Percentiles rank a stretch among this genome's conserved stretches.
phyloP scores from a whole-genome alignment of 2,113 vertebrate genomes.

The Copsychus sechellarum region DNA sequence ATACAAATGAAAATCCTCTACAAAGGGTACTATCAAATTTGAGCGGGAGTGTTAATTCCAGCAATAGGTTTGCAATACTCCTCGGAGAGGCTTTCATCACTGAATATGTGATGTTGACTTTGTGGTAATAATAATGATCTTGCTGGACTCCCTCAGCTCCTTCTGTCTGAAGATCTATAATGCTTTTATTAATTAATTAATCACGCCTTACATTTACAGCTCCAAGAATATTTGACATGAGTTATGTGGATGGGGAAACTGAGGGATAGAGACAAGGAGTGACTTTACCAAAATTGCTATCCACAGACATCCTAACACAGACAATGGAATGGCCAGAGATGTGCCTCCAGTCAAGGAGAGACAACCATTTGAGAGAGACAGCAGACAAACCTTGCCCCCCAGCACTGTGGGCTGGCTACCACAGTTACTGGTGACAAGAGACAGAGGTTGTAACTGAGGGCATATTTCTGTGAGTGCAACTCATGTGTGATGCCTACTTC shows the following conservation, averaged over 20 bases:
- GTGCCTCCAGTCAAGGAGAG: not conserved
- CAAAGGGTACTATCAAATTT: slow-evolving; percentile 69
- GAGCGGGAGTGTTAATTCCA: slow-evolving; percentile 57
- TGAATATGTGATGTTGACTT: not conserved
- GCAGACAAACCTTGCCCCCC: not conserved
- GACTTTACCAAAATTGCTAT: not conserved
- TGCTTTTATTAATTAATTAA: not conserved
- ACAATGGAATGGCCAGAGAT: not conserved
- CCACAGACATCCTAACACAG: not conserved
- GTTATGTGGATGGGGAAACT: not conserved
- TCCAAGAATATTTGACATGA: not conserved
- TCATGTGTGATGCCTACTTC: not conserved
- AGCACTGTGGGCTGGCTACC: not conserved
- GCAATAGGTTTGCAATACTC: slow-evolving; percentile 41
- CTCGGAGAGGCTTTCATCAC: slow-evolving; percentile 33
- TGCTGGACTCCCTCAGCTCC: not conserved
- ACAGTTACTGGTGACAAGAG: not conserved
- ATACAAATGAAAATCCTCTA: slow-evolving; percentile 64
- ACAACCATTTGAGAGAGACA: not conserved
- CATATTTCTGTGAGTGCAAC: not conserved
- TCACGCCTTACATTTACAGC: not conserved
- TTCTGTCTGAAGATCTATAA: not conserved
- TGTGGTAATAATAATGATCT: not conserved
- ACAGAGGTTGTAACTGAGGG: not conserved
- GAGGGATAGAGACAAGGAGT: not conserved